Evolutionary conservation across 2,888 invertebrate species (phyloP).

Genomic region (Eupithecia exiguata): DNA sequence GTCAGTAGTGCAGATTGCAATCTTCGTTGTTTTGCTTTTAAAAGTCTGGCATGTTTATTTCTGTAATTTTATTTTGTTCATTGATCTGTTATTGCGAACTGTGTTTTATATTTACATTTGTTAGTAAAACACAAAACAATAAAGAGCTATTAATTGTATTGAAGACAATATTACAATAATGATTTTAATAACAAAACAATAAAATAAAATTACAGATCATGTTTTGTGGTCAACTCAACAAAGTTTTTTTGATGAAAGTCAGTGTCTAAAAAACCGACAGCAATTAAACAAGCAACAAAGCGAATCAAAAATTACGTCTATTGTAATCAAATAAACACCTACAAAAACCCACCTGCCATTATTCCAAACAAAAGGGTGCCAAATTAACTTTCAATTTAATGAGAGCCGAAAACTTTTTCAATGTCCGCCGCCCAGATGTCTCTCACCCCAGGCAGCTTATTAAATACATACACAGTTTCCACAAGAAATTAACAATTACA

Average conservation of each 20-base stretch:
- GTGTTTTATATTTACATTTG: background rate
- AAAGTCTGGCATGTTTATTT: constrained; percentile 5
- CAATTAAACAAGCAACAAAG: constrained; percentile 20
- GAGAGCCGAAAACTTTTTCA: constrained; percentile 39
- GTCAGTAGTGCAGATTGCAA: constrained; percentile 48
- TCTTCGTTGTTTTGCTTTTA: constrained; percentile 31
- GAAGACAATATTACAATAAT: background rate
- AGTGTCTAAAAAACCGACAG: constrained; percentile 1
- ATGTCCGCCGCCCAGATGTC: constrained; percentile 44
- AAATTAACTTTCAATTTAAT: constrained; percentile 36
- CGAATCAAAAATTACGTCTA: constrained; percentile 28
- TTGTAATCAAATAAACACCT: constrained; percentile 35
- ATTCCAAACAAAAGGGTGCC: constrained; percentile 38
- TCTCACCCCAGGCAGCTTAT: constrained; percentile 43
- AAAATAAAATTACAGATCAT: background rate
- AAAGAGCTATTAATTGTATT: background rate
- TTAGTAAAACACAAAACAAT: background rate
- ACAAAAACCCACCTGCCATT: constrained; percentile 33
- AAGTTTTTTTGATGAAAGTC: constrained; percentile 8
- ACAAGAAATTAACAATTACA: constrained; percentile 38
- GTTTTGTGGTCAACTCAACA: constrained; percentile 1
- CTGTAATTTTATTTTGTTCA: background rate
- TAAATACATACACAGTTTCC: constrained; percentile 43
- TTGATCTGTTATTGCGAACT: background rate
- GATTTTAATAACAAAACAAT: background rate